Evolutionary conservation across 2,888 invertebrate species (phyloP).

Genomic region (Rhogogaster chlorosoma): DNA sequence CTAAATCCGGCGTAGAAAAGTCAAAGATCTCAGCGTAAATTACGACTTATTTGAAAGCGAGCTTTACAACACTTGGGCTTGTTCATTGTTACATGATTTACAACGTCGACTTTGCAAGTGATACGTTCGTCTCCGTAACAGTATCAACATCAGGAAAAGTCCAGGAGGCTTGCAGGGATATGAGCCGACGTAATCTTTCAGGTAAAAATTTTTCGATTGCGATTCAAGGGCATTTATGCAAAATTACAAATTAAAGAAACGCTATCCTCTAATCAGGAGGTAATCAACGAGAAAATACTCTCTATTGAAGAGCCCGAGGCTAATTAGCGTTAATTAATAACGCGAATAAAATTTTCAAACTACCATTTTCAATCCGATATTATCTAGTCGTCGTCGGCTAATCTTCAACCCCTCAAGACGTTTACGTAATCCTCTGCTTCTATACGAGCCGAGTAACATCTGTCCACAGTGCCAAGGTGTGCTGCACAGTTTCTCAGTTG

Average conservation of each 20-base stretch:
- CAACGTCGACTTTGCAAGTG: not conserved
- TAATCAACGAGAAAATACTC: constrained; percentile 25
- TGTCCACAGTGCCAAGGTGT: constrained; percentile 11
- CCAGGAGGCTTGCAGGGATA: not conserved
- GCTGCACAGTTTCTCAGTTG: constrained; percentile 11
- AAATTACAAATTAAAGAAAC: not conserved
- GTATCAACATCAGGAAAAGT: not conserved
- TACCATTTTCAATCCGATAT: not conserved
- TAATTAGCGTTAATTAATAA: constrained; percentile 8
- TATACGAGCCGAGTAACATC: constrained; percentile 16
- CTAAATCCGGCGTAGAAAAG: not conserved
- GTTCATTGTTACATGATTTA: not conserved
- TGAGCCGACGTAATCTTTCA: not conserved
- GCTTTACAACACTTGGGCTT: not conserved
- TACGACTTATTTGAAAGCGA: not conserved
- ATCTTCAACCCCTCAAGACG: not conserved
- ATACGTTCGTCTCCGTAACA: not conserved
- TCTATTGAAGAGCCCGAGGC: not conserved
- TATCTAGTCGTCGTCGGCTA: not conserved
- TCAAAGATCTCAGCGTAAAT: not conserved
- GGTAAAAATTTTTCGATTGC: not conserved
- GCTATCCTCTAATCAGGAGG: not conserved
- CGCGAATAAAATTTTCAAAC: not conserved
- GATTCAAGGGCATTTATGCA: not conserved
- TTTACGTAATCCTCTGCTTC: not conserved